Conservation (phyloP, 2,113 vertebrate species). For the Apteryx mantelli region DNA sequence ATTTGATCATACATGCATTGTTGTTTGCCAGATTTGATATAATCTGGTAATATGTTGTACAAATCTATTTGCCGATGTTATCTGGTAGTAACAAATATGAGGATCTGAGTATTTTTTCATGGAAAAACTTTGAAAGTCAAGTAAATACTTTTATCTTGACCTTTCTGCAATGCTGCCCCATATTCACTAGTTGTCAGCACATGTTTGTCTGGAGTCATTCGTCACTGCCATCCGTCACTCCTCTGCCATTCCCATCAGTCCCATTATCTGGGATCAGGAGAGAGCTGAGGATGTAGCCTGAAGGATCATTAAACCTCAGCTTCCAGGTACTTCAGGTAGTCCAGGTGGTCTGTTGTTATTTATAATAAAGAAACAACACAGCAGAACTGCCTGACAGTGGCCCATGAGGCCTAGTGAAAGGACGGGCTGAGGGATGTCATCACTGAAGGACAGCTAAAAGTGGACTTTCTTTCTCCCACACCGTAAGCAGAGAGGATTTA, state of each 20-base stretch:
- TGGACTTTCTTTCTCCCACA: slow-evolving; percentile 82
- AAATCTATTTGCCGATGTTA: neutral
- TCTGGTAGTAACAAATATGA: neutral
- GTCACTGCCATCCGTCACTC: slow-evolving; percentile 96
- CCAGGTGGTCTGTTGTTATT: slow-evolving; percentile 99
- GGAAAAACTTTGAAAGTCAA: slow-evolving; percentile 93
- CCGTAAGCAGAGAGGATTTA: slow-evolving; percentile 88
- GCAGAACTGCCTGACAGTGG: slow-evolving; percentile 89
- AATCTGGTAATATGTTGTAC: neutral
- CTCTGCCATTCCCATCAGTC: slow-evolving; percentile 90
- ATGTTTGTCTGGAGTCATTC: slow-evolving; percentile 89
- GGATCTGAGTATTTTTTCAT: neutral
- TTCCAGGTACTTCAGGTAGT: slow-evolving; percentile 85
- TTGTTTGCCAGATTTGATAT: neutral
- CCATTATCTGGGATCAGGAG: slow-evolving; percentile 92
- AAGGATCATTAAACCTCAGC: slow-evolving; percentile 94
- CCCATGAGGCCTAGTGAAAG: slow-evolving; percentile 84
- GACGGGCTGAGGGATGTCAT: slow-evolving; percentile 85
- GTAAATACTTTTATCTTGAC: slow-evolving; percentile 86
- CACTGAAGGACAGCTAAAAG: slow-evolving; percentile 95
- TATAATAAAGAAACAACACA: slow-evolving; percentile 96
- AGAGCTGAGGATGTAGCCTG: slow-evolving; percentile 83
- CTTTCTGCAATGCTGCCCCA: slow-evolving; percentile 94
- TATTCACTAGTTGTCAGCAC: slow-evolving; percentile 94
- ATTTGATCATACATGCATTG: neutral